Base-by-base conservation (phyloP, 2,888 invertebrate species). In the Halocaridina rubra region DNA sequence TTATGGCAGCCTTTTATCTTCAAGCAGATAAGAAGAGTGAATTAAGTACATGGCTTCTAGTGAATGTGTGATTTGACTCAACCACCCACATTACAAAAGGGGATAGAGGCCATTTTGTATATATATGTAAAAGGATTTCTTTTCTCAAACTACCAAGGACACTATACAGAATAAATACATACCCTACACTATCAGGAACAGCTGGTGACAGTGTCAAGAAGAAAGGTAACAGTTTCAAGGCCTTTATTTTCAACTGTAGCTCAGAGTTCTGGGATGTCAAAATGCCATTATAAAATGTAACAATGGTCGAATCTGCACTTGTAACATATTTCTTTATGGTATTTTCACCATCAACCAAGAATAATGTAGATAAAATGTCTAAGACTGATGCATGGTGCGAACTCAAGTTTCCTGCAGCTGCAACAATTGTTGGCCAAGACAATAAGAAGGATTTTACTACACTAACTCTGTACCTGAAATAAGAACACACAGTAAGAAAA, bases 211-310 rank as follows among this genome's bases (percentile, higher is more conserved):
- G 71, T 8, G 81, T 61, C 53, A 80, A 64, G 84, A 87, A 87
- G 77, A 84, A 81, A 0, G 86, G 81, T 30, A 88, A 76, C 69
- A 87, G 78, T 33, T 85, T 80, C 32, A 88, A 33, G 22, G 85
- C 84, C 39, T 80, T 76, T 10, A 76, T 71, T 74, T 87, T 87
- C 22, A 81, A 10, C 24, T 79, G 74, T 16, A 88, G 81, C 27
- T 72, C 80, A n/a, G 64, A 46, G 10, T 57, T 71, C 27, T 19
- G 67, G 24, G 75, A 39, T 22, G 27, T 39, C 32, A 88, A 32
- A n/a, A 80, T 27, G 5, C 27, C 32, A 13, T 61, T 22, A 71
- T 80, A 88, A 74, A 82, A 88, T 8, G n/a, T 53, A n/a, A 80
- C 74, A 19, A 80, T 74, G 8, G 29, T 27, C 16, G 19, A 19